Evolutionary conservation across 2,888 invertebrate genomes (phyloP).

Genomic region (Pristionchus exspectatus): DNA sequence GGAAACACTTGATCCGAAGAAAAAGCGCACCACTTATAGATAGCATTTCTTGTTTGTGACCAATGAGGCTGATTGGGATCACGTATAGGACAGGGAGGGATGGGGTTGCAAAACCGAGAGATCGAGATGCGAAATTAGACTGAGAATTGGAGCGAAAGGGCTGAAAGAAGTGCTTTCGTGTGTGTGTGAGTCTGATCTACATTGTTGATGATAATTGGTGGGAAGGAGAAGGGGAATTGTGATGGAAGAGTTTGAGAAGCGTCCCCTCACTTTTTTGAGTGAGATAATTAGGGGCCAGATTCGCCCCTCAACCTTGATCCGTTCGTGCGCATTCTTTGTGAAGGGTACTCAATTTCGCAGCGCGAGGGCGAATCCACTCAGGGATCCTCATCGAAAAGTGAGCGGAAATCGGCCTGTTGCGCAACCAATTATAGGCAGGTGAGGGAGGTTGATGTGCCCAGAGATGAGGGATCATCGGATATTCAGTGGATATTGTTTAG

Average conservation of each 20-base stretch:
- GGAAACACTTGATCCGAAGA: background rate
- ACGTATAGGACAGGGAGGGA: background rate
- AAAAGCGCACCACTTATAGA: background rate
- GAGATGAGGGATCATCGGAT: background rate
- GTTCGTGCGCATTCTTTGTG: conserved; percentile 38
- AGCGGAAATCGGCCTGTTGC: conserved; percentile 33
- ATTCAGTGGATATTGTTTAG: background rate
- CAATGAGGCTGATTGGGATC: conserved; percentile 4
- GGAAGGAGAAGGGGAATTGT: background rate
- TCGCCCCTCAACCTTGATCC: conserved; percentile 19
- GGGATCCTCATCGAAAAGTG: background rate
- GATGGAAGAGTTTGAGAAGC: conserved; percentile 3
- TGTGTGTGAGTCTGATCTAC: background rate
- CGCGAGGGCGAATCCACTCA: conserved; percentile 38
- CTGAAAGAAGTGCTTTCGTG: background rate
- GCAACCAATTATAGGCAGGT: conserved; percentile 32
- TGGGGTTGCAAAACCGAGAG: conserved; percentile 16
- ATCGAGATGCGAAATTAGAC: background rate
- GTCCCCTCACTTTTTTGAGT: background rate
- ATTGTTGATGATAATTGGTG: conserved; percentile 33
- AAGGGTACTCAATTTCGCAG: conserved; percentile 26
- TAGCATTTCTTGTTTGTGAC: background rate
- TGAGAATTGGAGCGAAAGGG: conserved; percentile 31
- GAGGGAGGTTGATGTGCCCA: background rate
- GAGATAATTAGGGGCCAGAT: conserved; percentile 17